These are phyloP conservation scores for Ptychodera flava DNA, from an alignment of 35 echinoderm and acorn worm genomes.

Conservation along the genomic window DNA sequence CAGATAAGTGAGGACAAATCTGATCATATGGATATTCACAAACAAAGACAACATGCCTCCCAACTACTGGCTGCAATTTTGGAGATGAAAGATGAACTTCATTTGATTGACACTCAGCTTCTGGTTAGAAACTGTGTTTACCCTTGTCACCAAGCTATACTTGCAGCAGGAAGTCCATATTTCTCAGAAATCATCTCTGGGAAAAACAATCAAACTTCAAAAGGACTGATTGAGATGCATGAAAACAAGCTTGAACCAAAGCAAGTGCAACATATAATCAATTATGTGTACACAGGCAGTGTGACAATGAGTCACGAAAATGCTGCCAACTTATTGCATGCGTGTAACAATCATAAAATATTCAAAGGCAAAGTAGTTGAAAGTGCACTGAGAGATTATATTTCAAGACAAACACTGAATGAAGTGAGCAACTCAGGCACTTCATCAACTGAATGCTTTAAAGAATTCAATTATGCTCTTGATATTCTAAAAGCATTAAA, in stretches of 20 bases:
- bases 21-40: not conserved
- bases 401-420: constrained; percentile 58
- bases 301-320: not conserved
- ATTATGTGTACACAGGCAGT: not conserved
- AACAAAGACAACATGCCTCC: constrained; percentile 58
- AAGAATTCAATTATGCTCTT: constrained; percentile 71
- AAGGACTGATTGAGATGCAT: constrained; percentile 33
- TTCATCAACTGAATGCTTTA: constrained; percentile 22
- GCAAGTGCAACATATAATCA: constrained; percentile 43
- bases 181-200: constrained; percentile 28
- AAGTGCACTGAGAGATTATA: constrained; percentile 69
- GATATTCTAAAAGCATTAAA: constrained; percentile 61
- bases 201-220: not conserved
- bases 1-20: not conserved
- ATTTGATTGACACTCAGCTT: constrained; percentile 62
- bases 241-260: constrained; percentile 40
- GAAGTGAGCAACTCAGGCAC: constrained; percentile 26
- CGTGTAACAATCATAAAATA: constrained; percentile 41
- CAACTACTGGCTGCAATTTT: constrained; percentile 51
- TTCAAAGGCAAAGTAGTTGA: constrained; percentile 71
- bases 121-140: constrained; percentile 18
- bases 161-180: constrained; percentile 86
- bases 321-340: not conserved
- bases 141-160: constrained; percentile 57
- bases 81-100: constrained; percentile 59